Evolutionary conservation across 2,797 vertebrate species (phyloP).

Genomic region (Cossypha dichroa): DNA sequence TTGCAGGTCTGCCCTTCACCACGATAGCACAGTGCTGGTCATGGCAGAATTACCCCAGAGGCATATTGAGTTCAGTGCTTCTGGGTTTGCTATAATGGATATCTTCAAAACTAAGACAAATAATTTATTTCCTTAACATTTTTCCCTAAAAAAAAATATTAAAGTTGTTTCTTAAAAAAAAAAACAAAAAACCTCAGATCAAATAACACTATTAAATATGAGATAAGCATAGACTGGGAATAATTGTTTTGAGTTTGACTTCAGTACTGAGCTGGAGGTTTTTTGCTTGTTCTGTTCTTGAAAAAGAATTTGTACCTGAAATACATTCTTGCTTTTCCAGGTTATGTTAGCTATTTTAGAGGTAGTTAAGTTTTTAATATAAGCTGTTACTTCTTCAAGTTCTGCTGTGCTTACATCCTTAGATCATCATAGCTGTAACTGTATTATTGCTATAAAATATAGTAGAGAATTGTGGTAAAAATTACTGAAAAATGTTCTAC

Average conservation of each 20-base stretch:
- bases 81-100: background rate
- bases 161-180: background rate
- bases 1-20: background rate
- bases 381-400: slow-evolving; percentile 14
- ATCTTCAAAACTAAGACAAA: background rate
- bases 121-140: background rate
- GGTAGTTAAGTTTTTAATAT: slow-evolving; percentile 22
- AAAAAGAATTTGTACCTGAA: background rate
- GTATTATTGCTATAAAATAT: background rate
- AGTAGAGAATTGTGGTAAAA: background rate
- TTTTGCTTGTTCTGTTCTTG: background rate
- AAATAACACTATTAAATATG: background rate
- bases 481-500: background rate
- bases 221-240: background rate
- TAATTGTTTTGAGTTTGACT: background rate
- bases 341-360: background rate
- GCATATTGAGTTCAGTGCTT: background rate
- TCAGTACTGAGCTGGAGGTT: background rate
- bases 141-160: background rate
- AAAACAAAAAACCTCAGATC: background rate
- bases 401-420: background rate
- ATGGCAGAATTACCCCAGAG: background rate
- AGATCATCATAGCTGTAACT: background rate
- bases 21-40: background rate
- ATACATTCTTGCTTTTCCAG: background rate